phyloP scores from a whole-genome alignment of 2,888 invertebrate species.

The Sinelater perroti region DNA sequence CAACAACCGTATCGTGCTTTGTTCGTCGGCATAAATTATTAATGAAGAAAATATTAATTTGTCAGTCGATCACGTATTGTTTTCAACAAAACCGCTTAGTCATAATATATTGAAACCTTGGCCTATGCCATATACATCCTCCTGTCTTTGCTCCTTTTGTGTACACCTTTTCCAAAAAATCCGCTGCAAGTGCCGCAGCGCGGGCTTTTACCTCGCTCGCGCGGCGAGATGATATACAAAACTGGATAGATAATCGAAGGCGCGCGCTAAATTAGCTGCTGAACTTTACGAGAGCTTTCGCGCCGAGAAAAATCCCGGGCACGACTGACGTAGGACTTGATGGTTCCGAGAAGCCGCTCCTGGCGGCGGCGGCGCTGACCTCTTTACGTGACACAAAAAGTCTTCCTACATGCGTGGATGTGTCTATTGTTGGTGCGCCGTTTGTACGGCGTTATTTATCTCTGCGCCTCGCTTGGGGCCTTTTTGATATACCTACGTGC shows the following conservation, averaged over 20 bases:
- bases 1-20: neutral
- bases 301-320: conserved; percentile 25
- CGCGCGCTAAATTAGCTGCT: too few species aligned
- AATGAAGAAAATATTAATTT: conserved; percentile 1
- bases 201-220: too few species aligned
- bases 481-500: conserved; percentile 36
- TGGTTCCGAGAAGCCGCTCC: conserved; percentile 40
- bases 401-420: conserved; percentile 33
- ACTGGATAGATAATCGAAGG: too few species aligned
- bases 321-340: conserved; percentile 42
- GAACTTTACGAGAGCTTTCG: conserved; percentile 24
- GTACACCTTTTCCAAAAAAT: too few species aligned
- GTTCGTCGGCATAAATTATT: neutral
- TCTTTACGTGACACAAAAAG: conserved; percentile 35
- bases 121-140: neutral
- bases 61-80: conserved; percentile 5
- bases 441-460: conserved; percentile 32
- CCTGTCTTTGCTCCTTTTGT: too few species aligned
- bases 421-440: conserved; percentile 35
- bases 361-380: conserved; percentile 39
- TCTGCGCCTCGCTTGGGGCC: conserved; percentile 17
- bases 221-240: too few species aligned
- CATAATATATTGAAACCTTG: conserved; percentile 5
- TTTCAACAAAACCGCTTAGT: conserved; percentile 6
- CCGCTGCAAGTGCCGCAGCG: too few species aligned